A percentile compares a stretch with the other conserved stretches of the same genome.
phyloP scores from a whole-genome alignment of 2,797 vertebrate genomes.

The Hozukius guyotensis region DNA sequence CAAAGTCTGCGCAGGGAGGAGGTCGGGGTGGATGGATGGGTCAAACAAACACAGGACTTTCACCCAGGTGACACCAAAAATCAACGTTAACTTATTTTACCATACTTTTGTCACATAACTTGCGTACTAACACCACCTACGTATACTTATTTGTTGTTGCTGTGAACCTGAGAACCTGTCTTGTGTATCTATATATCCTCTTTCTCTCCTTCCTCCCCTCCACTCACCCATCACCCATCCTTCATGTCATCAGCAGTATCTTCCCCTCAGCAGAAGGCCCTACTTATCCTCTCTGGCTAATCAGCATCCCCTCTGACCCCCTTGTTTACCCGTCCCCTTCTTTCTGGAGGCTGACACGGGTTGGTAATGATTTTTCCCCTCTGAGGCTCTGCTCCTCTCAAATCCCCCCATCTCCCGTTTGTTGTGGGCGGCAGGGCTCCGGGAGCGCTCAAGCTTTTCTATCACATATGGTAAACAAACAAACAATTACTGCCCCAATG shows the following conservation, averaged over 20 bases:
- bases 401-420: constrained; percentile 53
- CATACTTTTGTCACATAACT: background rate
- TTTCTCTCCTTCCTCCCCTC: background rate
- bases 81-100: background rate
- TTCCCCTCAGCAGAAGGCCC: constrained; percentile 4
- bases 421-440: constrained; percentile 59
- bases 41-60: background rate
- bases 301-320: constrained; percentile 46
- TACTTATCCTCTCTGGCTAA: constrained; percentile 44
- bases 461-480: constrained; percentile 67
- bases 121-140: background rate
- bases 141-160: background rate
- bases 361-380: constrained; percentile 69
- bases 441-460: constrained; percentile 32
- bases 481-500: constrained; percentile 58
- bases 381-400: constrained; percentile 40
- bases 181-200: background rate
- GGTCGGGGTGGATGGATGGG: background rate
- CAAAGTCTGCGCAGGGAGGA: background rate
- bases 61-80: background rate
- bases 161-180: background rate
- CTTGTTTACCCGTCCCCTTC: constrained; percentile 62
- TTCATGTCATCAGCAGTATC: constrained; percentile 16
- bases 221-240: background rate
- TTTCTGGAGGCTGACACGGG: constrained; percentile 32